Evolutionary conservation across 1,140 invertebrate species (phyloP).

Genomic region (Zophobas morio): DNA sequence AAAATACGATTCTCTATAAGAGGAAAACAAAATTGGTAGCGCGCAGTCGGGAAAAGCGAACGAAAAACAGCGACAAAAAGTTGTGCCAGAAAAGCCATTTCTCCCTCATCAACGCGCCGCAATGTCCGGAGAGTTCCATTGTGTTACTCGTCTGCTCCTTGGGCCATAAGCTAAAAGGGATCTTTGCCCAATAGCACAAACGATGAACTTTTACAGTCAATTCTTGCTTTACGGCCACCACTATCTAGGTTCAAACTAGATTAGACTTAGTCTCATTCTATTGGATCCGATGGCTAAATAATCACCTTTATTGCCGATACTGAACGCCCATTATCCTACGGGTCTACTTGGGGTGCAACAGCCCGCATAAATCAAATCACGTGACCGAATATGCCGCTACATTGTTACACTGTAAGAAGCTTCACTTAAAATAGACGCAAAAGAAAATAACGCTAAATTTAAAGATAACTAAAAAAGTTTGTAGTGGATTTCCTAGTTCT

Average conservation of each 20-base stretch:
- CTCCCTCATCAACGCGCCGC: constrained; percentile 50
- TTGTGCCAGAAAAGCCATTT: constrained; percentile 48
- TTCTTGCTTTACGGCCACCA: constrained; percentile 34
- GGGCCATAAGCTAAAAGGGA: constrained; percentile 38
- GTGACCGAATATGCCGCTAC: no score
- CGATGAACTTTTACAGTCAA: constrained; percentile 40
- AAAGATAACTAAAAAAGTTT: no score
- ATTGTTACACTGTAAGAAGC: no score
- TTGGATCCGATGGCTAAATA: constrained; percentile 44
- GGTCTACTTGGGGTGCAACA: neutral
- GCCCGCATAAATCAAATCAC: neutral
- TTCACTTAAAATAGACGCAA: neutral
- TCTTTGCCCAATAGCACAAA: constrained; percentile 20
- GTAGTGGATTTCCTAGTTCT: no score
- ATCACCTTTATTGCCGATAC: constrained; percentile 34
- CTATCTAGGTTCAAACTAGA: constrained; percentile 31
- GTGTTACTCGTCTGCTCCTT: constrained; percentile 38
- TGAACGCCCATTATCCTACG: constrained; percentile 18
- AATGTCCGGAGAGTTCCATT: constrained; percentile 50
- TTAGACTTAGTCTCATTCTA: constrained; percentile 38
- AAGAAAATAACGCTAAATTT: no score
- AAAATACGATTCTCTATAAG: constrained; percentile 28
- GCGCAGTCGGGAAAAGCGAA: constrained; percentile 37
- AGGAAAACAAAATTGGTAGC: constrained; percentile 39
- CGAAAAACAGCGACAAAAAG: constrained; percentile 47